These are phyloP conservation scores for Megalops cyprinoides DNA, from an alignment of 2,797 vertebrate species.

Conservation along the genomic window DNA sequence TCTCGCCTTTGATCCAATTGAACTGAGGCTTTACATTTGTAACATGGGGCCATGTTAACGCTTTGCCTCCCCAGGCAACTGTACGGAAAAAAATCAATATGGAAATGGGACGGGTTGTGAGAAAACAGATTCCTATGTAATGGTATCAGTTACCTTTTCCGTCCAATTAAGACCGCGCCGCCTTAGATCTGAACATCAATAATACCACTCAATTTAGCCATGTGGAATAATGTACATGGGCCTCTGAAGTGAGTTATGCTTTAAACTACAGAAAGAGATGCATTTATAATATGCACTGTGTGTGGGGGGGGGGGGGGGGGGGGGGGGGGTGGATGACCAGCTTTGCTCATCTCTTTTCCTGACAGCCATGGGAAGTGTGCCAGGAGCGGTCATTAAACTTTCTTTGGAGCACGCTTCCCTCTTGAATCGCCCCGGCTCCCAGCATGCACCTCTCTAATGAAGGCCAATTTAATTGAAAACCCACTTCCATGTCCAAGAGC, in stretches of 20 bases:
- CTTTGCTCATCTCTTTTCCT: neutral
- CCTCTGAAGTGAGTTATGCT: neutral
- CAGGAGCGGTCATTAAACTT: conserved; percentile 7
- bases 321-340: neutral
- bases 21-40: neutral
- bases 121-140: conserved; percentile 1
- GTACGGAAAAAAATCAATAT: conserved; percentile 5
- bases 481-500: conserved; percentile 16
- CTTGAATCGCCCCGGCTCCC: neutral
- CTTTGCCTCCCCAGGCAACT: neutral
- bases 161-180: neutral
- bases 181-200: neutral
- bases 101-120: neutral
- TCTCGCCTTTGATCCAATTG: neutral
- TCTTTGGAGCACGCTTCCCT: neutral
- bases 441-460: conserved; percentile 24
- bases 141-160: neutral
- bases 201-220: neutral
- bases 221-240: neutral
- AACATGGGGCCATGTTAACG: neutral
- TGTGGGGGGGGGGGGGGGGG: too few relatives aligned
- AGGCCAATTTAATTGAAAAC: conserved; percentile 30
- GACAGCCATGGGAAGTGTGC: neutral
- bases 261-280: neutral
- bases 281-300: neutral